Evolutionary conservation across 1,140 invertebrate species (phyloP), one percentile per base, ranked within the genome.

Genomic region (Drosophila novamexicana): DNA sequence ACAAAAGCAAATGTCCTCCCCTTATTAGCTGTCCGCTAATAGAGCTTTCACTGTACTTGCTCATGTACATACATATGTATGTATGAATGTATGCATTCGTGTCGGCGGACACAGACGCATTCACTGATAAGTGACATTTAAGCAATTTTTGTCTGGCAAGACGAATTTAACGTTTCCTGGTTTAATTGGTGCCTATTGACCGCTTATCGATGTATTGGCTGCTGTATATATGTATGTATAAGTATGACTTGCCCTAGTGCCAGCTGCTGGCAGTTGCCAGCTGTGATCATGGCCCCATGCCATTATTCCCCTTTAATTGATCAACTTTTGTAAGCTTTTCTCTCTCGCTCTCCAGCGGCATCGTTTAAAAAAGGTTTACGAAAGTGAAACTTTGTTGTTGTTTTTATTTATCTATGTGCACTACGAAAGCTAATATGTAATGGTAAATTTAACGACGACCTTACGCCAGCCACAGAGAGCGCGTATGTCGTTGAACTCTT

Each of bases 401-500:
- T 32, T 39, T 44, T 45, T 58, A 37, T 59, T 72, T 54, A 39
- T 52, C 36, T 53, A 29, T 47, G 61, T 42, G 49, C 12, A 56
- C 53, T 34, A 64, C 67, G 29, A 44, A 65, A 45, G 34, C 14
- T 63, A 6, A 40, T 65, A 58, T 52, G 53, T 72, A 52, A 72
- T 73, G 70, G 36, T 45, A 53, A 68, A 61, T 47, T 67, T 34
- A 54, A 14, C 52, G 5, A 16, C 52, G 52, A 54, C 52, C 52
- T 54, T 54, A 54, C 29, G 12, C 9, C 22, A 52, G 47, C 63
- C 45, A 64, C 61, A 66, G 37, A 42, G 45, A 63, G 32, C 44
- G 37, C 50, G 37, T 34, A 65, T 67, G 79, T 86, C 79, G 61
- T 73, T 86, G 83, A 86, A 82, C 83, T 70, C 58, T 56, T 67